A percentile compares a stretch with the other conserved stretches of the same genome.
phyloP scores from a whole-genome alignment of 2,797 vertebrate genomes.

The Enteromius mattozi region DNA sequence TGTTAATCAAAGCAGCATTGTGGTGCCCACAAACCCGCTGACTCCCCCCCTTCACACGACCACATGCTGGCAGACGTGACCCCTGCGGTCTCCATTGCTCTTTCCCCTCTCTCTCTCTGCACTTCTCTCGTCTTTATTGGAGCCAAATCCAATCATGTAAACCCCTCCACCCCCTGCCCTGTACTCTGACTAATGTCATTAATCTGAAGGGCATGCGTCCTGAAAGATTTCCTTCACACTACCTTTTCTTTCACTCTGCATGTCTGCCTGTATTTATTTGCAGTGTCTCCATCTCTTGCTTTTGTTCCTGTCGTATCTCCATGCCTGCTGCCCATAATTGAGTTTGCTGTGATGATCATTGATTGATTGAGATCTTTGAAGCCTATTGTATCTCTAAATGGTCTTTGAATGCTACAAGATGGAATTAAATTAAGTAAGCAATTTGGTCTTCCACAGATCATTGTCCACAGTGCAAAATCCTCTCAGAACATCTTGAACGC shows the following conservation, averaged over 20 bases:
- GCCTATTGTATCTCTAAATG: not conserved
- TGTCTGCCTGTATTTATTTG: slow-evolving; percentile 21
- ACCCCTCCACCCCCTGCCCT: slow-evolving; percentile 16
- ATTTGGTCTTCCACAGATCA: not conserved
- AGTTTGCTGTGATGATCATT: not conserved
- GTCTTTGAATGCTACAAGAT: not conserved
- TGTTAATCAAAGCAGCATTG: slow-evolving; percentile 57
- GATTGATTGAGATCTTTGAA: not conserved
- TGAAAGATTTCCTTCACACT: slow-evolving; percentile 25
- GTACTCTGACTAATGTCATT: slow-evolving; percentile 42
- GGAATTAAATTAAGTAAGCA: not conserved
- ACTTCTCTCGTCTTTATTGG: slow-evolving; percentile 15
- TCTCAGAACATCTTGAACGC: slow-evolving; percentile 26
- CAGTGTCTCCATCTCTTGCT: not conserved
- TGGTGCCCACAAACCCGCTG: slow-evolving; percentile 48
- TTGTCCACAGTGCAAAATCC: slow-evolving; percentile 11
- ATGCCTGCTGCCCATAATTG: slow-evolving; percentile 1
- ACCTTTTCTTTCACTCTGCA: not conserved
- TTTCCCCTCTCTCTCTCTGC: slow-evolving; percentile 11
- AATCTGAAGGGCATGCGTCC: slow-evolving; percentile 49
- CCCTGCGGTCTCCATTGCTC: slow-evolving; percentile 22
- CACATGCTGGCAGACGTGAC: slow-evolving; percentile 47
- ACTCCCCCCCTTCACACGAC: slow-evolving; percentile 35
- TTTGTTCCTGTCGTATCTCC: slow-evolving; percentile 18
- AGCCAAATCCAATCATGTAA: slow-evolving; percentile 53